A percentile compares a stretch with the other conserved stretches of the same genome.
Conservation (phyloP, 2,113 vertebrate genomes). For the Tupaia tana region DNA sequence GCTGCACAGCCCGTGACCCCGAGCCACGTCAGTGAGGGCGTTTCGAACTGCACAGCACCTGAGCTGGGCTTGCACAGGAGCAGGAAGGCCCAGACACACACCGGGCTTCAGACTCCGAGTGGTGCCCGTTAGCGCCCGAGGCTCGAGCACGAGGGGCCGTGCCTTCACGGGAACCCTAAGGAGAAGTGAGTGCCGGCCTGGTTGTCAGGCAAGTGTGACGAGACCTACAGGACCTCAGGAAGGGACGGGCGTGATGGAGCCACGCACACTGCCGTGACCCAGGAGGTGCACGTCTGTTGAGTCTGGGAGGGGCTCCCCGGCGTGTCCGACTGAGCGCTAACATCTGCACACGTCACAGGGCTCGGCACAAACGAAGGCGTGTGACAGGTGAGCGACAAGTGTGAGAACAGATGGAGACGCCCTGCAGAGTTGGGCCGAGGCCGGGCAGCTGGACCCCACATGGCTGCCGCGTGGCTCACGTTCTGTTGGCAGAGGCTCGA, state of each 20-base stretch:
- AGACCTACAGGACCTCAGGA: background rate
- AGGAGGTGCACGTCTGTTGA: no score
- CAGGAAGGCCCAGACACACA: no score
- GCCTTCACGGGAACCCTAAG: conserved; percentile 38
- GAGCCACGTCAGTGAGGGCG: background rate
- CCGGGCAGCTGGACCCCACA: no score
- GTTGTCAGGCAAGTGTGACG: background rate
- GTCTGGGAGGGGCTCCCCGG: no score
- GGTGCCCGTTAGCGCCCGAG: background rate
- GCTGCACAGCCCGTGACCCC: background rate
- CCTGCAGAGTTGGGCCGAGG: no score
- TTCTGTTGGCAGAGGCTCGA: no score
- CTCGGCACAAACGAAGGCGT: background rate
- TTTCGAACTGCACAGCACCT: background rate
- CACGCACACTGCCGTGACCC: no score
- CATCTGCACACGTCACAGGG: background rate
- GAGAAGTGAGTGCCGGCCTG: conserved; percentile 8
- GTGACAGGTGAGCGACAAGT: background rate
- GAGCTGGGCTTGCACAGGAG: no score
- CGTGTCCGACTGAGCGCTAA: no score
- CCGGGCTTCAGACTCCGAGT: no score
- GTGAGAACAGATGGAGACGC: background rate
- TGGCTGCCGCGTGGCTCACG: no score
- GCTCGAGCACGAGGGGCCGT: background rate
- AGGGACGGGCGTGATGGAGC: background rate